Percentiles rank a stretch among this genome's conserved stretches.
phyloP scores from a whole-genome alignment of 2,113 vertebrate species.

The Ramphastos sulfuratus region DNA sequence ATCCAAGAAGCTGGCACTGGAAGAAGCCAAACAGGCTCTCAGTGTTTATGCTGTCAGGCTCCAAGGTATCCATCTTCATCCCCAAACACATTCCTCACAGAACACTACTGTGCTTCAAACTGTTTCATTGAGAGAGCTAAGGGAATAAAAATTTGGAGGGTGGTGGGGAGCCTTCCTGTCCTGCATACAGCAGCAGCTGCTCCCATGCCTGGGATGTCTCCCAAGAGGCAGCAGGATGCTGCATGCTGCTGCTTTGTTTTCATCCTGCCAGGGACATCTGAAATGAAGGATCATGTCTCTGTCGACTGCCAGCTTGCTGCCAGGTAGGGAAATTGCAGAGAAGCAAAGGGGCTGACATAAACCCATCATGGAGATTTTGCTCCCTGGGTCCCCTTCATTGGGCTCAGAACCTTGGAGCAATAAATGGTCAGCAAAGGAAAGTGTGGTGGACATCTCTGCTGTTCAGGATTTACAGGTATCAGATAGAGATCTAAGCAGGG shows the following conservation, averaged over 20 bases:
- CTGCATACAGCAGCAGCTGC: neutral
- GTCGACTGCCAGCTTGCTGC: neutral
- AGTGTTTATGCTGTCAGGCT: constrained; percentile 37
- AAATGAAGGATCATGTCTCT: neutral
- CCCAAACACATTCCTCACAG: constrained; percentile 54
- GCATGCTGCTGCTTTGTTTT: neutral
- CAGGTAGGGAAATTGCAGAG: neutral
- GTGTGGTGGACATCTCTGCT: neutral
- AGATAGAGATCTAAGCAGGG: neutral
- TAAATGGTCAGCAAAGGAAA: neutral
- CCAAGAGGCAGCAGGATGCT: neutral
- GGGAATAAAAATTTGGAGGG: neutral
- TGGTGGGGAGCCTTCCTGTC: neutral
- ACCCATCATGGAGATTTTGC: neutral
- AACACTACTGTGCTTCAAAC: constrained; percentile 22
- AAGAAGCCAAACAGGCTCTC: constrained; percentile 40
- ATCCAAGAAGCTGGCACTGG: constrained; percentile 28
- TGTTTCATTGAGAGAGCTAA: neutral
- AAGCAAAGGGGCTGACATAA: neutral
- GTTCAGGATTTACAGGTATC: neutral
- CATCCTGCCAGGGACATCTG: neutral
- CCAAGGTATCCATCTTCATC: constrained; percentile 48
- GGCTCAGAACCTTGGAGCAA: neutral
- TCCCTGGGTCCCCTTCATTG: neutral
- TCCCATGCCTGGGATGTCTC: neutral